Base-by-base conservation (phyloP, 2,888 invertebrate species). In the Dione juno region DNA sequence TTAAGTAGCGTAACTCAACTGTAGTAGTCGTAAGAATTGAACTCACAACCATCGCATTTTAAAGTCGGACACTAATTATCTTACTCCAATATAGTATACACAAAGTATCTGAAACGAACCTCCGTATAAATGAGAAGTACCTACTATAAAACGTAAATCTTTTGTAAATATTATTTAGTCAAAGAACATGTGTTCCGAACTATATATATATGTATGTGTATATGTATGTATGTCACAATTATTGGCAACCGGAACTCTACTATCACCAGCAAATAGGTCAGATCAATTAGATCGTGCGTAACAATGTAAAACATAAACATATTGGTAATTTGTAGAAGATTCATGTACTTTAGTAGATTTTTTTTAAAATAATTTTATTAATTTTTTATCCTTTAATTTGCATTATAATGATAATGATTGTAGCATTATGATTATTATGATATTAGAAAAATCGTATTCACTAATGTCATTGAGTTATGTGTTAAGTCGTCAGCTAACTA, bases 181-280 rank as follows among this genome's bases (percentile, higher is more conserved):
- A 28, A 28, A 5, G 2, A 28, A 28, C 28, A 28, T 28, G 5
- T 28, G 5, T 28, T 28, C 28, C 5, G 28, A 28, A 28, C 2
- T 40, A 40, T 40, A 5, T 48, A 35, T 35, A 13, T 16, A 13
- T 10, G 9, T 21, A n/a, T 35, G 8, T 28, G n/a, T 48, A 37
- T 54, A 40, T 40, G 28, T 63, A 16, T 50, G 28, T 63, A 14
- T 21, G 48, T 53, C 53, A 53, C 35, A 54, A 43, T 53, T 58
- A 61, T 70, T 73, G 70, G 70, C 70, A 76, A 76, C 79, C 79
- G 79, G 79, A 80, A 77, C 76, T 76, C 70, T 69, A 72, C 78
- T 78, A 78, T 77, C 78, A 68, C 21, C 28, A 68, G 71, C 67
- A 76, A 71, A 63, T 75, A 45, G 79, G 79, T 78, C 77, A 77